phyloP scores from a whole-genome alignment of 2,113 vertebrate species.

The Nothocercus nigrocapillus region DNA sequence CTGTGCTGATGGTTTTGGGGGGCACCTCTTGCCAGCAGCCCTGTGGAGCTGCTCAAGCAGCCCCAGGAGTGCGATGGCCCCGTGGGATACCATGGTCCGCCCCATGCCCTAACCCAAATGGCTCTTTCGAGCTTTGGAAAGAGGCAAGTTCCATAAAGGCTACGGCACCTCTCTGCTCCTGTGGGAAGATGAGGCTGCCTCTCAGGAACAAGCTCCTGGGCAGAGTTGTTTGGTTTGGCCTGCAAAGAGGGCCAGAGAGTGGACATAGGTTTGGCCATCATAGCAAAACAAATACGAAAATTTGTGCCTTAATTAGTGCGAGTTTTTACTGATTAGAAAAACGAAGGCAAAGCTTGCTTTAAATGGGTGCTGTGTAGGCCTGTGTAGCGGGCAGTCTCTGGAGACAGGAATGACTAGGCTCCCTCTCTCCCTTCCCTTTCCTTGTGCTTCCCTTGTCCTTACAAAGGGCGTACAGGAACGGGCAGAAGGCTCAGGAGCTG shows the following conservation, averaged over 20 bases:
- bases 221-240: neutral
- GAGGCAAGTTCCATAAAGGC: neutral
- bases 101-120: neutral
- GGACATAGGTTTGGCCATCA: neutral
- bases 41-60: accelerated
- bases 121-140: neutral
- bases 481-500: neutral
- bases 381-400: neutral
- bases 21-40: neutral
- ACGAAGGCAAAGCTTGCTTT: neutral
- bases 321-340: neutral
- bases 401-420: neutral
- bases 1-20: accelerated
- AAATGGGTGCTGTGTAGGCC: neutral
- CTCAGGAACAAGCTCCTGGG: neutral
- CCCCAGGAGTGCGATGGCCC: neutral
- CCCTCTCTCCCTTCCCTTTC: neutral
- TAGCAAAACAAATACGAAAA: neutral
- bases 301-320: neutral
- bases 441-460: neutral
- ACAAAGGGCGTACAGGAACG: neutral
- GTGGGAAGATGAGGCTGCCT: neutral
- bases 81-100: accelerated
- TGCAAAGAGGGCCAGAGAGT: neutral
- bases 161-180: neutral